Conservation (phyloP, 2,888 invertebrate species). For the Bruchidius siliquastri region DNA sequence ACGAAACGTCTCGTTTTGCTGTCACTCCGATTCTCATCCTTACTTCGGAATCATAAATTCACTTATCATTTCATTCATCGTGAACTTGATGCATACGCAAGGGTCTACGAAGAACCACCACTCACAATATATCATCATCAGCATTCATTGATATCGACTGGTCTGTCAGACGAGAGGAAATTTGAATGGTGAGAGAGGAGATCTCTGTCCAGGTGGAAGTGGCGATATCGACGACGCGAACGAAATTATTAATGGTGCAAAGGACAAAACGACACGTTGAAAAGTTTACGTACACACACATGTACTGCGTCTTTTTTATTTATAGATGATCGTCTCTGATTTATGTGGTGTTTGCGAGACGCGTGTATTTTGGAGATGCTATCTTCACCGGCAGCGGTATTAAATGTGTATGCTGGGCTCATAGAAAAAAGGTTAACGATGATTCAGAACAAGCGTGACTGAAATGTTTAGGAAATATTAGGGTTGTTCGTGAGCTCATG, state of each 20-base stretch:
- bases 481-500: background rate
- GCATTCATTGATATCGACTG: background rate
- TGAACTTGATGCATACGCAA: background rate
- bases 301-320: conserved; percentile 10
- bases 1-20: too few species aligned
- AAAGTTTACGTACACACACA: conserved; percentile 19
- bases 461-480: background rate
- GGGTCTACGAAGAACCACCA: background rate
- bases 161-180: background rate
- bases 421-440: background rate
- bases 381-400: background rate
- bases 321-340: conserved; percentile 14
- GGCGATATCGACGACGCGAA: conserved; percentile 7
- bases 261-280: conserved; percentile 20
- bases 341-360: conserved; percentile 5
- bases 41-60: background rate
- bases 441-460: background rate
- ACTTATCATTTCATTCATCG: background rate
- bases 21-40: background rate
- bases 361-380: background rate
- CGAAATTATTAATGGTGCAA: conserved; percentile 12
- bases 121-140: background rate
- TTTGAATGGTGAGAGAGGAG: background rate
- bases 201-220: conserved; percentile 4
- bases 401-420: background rate